phyloP scores from a whole-genome alignment of 2,888 invertebrate species.

The Acanthococcus lagerstroemiae region DNA sequence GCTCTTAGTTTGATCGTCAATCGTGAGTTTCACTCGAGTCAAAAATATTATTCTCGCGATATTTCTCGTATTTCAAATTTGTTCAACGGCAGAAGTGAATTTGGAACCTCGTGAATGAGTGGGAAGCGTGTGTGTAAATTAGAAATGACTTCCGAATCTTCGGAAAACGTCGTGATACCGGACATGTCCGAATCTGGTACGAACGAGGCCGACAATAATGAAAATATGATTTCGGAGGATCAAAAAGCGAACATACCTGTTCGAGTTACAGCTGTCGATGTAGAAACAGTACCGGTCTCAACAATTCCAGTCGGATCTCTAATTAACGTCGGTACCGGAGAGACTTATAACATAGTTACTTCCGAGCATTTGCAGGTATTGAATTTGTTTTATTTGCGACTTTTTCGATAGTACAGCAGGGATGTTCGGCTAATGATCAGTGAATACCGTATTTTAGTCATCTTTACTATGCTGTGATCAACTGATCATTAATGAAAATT shows the following conservation, averaged over 20 bases:
- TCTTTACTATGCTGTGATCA: too few species aligned
- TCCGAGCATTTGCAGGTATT: conserved; percentile 63
- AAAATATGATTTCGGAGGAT: conserved; percentile 35
- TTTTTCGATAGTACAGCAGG: too few species aligned
- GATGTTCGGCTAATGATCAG: too few species aligned
- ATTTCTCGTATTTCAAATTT: too few species aligned
- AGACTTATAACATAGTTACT: conserved; percentile 76
- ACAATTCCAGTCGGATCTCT: conserved; percentile 65
- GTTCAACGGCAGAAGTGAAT: too few species aligned
- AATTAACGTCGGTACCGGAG: conserved; percentile 55
- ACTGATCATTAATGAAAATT: background rate
- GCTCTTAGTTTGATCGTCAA: too few species aligned
- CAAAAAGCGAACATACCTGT: conserved; percentile 31
- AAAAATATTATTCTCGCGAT: too few species aligned
- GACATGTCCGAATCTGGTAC: conserved; percentile 47
- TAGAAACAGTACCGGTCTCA: conserved; percentile 42
- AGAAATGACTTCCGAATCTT: conserved; percentile 34
- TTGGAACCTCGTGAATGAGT: too few species aligned
- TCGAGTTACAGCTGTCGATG: conserved; percentile 32
- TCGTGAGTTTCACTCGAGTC: too few species aligned
- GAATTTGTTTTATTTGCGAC: background rate
- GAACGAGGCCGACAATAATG: conserved; percentile 44
- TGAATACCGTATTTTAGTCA: too few species aligned
- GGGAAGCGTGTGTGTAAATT: too few species aligned
- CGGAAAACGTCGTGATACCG: conserved; percentile 46